Evolutionary conservation across 2,113 vertebrate genomes (phyloP), one percentile per base, ranked within the genome.

Genomic region (Oncorhynchus clarkii): DNA sequence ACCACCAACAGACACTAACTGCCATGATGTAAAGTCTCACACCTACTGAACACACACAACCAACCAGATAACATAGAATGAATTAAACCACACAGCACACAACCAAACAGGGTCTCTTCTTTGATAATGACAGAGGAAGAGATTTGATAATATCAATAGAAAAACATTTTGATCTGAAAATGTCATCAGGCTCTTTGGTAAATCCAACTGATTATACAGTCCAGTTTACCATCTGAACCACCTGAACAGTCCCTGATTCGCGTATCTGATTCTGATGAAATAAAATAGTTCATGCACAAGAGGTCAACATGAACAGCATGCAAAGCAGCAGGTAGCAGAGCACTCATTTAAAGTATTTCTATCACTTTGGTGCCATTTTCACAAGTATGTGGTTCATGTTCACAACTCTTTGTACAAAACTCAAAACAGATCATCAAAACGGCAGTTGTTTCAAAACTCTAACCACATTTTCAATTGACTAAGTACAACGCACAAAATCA

Each of bases 281-380:
- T 18, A 57, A 57, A 22, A 22, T 57, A 57, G 51, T 57, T 11
- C 48, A 76, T 74, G 60, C 72, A 75, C 73, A 74, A 74, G 68
- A 80, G 78, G 77, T 83, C 72, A 72, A 60, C 75, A 76, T 72
- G 24, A 73, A 66, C 29, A 69, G 76, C 70, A 9, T 75, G 59
- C 72, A 49, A 31, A 18, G 70, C 78, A 78, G 81, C 71, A 49
- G 60, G 31, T 13, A 67, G 68, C 22, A 34, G 34, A 45, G 22
- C 26, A 20, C 70, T 75, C 62, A 20, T 71, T 81, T 75, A 31
- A 82, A 7, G 6, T 39, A 0, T 9, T 39, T 39, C 9, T 39
- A 39, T 39, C 2, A 0, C 39, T 39, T 39, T 39, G 39, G 39
- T 39, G 39, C 39, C 7, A 39, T 39, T 39, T 39, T 39, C 39